phyloP scores from a whole-genome alignment of 23 tunicate species.

The Trididemnum clinides region DNA sequence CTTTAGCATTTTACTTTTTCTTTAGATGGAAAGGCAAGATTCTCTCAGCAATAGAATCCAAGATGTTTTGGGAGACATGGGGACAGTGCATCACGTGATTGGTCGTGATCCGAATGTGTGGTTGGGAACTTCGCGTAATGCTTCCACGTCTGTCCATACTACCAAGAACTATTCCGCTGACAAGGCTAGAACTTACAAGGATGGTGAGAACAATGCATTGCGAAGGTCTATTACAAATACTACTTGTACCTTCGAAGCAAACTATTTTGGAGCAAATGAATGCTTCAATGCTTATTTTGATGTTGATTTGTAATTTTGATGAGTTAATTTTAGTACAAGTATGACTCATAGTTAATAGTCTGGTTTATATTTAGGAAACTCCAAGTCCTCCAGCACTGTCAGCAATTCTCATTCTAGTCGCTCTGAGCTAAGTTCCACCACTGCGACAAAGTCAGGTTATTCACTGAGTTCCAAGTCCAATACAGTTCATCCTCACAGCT shows the following conservation, averaged over 20 bases:
- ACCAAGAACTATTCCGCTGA: not conserved
- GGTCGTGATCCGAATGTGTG: conserved; percentile 32
- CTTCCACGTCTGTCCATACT: not conserved
- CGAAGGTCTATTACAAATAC: no score
- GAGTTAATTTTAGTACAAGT: no score
- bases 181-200: not conserved
- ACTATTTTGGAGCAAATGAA: no score
- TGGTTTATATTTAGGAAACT: no score
- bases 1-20: not conserved
- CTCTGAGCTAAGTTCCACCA: not conserved
- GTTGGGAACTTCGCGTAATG: conserved; percentile 53
- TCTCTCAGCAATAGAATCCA: conserved; percentile 56
- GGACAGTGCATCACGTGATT: conserved; percentile 7
- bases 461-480: not conserved
- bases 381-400: no score
- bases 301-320: no score
- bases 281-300: no score
- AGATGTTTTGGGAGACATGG: conserved; percentile 45
- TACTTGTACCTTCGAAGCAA: no score
- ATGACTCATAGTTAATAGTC: no score
- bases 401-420: not conserved
- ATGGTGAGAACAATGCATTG: not conserved
- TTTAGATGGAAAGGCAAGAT: conserved; percentile 39
- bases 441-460: not conserved
- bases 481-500: not conserved